Percentiles rank a stretch among this genome's conserved stretches.
Evolutionary conservation across 2,888 invertebrate species (phyloP).

Genomic region (Epinotia demarniana): DNA sequence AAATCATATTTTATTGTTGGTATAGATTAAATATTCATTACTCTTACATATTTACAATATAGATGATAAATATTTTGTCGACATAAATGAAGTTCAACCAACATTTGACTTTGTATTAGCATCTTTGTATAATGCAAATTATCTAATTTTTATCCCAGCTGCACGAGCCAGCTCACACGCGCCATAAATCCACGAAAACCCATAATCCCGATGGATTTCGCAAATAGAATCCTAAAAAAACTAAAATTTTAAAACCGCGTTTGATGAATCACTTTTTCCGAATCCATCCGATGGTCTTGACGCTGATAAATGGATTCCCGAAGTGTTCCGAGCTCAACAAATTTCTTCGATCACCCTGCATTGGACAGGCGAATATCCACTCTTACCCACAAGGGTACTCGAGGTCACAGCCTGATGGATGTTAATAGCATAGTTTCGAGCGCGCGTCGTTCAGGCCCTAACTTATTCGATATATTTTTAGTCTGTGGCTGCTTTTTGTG

Average conservation of each 20-base stretch:
- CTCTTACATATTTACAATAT: too few species aligned
- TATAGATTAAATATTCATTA: too few species aligned
- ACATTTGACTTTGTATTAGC: too few species aligned
- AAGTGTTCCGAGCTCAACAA: slow-evolving; percentile 46
- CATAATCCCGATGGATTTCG: slow-evolving; percentile 31
- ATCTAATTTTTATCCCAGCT: background rate
- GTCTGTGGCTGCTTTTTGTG: slow-evolving; percentile 27
- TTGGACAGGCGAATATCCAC: slow-evolving; percentile 41
- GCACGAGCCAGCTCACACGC: background rate
- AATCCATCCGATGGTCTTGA: slow-evolving; percentile 43
- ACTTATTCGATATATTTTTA: slow-evolving; percentile 2
- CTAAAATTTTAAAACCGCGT: slow-evolving; percentile 43
- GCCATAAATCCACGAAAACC: slow-evolving; percentile 22
- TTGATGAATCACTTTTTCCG: slow-evolving; percentile 47
- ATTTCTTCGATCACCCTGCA: slow-evolving; percentile 46
- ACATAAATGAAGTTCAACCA: too few species aligned
- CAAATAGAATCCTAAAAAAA: slow-evolving; percentile 37
- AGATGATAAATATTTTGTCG: too few species aligned
- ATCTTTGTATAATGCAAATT: background rate
- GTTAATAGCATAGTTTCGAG: background rate
- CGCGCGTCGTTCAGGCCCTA: background rate
- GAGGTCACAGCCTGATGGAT: slow-evolving; percentile 25
- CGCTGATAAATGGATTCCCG: slow-evolving; percentile 46
- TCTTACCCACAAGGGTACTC: slow-evolving; percentile 27
- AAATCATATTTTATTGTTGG: too few species aligned